Percentiles rank a stretch among this genome's conserved stretches.
Conservation (phyloP, 2,888 invertebrate species). For the Euphydryas editha region DNA sequence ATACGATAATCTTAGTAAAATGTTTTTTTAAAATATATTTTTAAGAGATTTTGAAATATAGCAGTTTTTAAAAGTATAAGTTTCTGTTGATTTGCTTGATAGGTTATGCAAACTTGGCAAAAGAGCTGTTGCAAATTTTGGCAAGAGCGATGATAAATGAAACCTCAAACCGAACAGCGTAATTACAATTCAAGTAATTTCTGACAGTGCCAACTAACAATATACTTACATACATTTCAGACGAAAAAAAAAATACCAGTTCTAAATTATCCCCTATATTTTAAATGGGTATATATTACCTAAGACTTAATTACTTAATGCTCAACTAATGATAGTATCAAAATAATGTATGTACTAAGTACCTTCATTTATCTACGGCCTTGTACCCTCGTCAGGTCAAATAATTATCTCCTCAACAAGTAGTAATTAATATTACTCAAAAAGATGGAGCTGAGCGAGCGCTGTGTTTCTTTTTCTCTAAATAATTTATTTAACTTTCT, state of each 20-base stretch:
- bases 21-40: too few relatives aligned
- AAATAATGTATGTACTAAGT: conserved; percentile 7
- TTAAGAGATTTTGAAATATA: too few relatives aligned
- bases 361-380: conserved; percentile 10
- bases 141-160: too few relatives aligned
- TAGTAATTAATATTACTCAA: conserved; percentile 12
- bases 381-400: conserved; percentile 16
- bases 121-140: too few relatives aligned
- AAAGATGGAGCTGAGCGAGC: neutral
- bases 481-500: neutral
- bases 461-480: neutral
- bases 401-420: conserved; percentile 12
- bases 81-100: too few relatives aligned
- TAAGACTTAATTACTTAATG: conserved; percentile 5
- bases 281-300: neutral
- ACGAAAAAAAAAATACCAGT: neutral
- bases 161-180: too few relatives aligned
- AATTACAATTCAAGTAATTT: too few relatives aligned
- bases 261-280: neutral
- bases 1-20: too few relatives aligned
- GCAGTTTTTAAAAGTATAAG: too few relatives aligned
- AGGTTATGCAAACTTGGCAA: too few relatives aligned
- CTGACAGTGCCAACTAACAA: too few relatives aligned
- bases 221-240: neutral
- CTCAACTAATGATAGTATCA: conserved; percentile 8